Percentiles rank a stretch among this genome's conserved stretches.
These are phyloP conservation scores for Flabesymbios commensalis DNA, from an alignment of 2,888 invertebrate genomes.

Conservation along the genomic window DNA sequence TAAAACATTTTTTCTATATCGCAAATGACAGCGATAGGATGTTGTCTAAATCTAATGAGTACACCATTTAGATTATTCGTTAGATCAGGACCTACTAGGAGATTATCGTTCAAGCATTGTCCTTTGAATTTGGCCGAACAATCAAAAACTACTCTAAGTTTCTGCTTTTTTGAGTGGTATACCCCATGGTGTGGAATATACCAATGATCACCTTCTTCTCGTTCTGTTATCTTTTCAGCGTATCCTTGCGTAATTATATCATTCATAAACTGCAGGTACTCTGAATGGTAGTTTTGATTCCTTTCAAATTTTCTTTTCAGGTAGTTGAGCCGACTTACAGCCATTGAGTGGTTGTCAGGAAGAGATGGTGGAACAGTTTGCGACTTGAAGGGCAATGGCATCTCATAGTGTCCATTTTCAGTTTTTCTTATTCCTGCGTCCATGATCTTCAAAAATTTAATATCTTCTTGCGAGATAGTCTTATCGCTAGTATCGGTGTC, in stretches of 20 bases:
- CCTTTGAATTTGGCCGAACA: neutral
- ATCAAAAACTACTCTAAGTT: neutral
- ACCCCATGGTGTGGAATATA: slow-evolving; percentile 14
- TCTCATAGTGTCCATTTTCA: neutral
- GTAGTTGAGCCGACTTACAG: neutral
- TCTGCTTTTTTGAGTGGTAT: slow-evolving; percentile 5
- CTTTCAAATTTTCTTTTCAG: neutral
- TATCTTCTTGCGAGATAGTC: neutral
- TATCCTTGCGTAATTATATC: slow-evolving; percentile 3
- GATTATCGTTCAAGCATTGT: neutral
- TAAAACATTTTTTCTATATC: neutral
- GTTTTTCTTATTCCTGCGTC: neutral
- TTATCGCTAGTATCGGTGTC: neutral
- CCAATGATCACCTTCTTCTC: neutral
- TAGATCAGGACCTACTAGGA: neutral
- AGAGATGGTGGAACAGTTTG: neutral
- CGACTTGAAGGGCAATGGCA: neutral
- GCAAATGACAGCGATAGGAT: neutral
- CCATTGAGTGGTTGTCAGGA: neutral
- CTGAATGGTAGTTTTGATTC: neutral
- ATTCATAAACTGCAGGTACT: slow-evolving; percentile 6
- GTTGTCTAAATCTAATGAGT: neutral
- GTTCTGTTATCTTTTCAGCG: too few species aligned
- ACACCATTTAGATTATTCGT: neutral
- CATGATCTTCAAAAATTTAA: neutral